A percentile compares a stretch with the other conserved stretches of the same genome.
Conservation (phyloP, 2,113 vertebrate species). For the Canis aureus region DNA sequence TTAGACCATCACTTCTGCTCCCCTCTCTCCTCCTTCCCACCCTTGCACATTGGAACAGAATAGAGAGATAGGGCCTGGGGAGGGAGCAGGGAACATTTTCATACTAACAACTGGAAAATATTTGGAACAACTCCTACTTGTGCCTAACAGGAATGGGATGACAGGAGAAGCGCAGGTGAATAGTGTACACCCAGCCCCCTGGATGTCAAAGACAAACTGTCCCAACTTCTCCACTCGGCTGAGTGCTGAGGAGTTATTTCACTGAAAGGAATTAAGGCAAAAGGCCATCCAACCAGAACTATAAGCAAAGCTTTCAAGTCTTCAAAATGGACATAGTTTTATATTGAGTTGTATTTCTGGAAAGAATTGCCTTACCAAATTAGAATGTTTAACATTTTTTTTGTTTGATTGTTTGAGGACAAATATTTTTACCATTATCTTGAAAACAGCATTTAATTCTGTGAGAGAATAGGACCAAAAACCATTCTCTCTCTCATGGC, state of each 20-base stretch:
- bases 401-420: neutral
- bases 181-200: rapidly evolving
- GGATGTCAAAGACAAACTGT: neutral
- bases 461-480: neutral
- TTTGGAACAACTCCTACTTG: neutral
- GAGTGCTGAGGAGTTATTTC: neutral
- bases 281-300: neutral
- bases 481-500: neutral
- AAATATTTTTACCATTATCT: neutral
- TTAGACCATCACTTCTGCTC: neutral
- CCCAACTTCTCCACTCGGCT: neutral
- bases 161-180: neutral
- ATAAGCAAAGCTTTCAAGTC: neutral
- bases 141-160: neutral
- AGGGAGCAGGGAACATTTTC: neutral
- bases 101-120: neutral
- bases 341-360: neutral
- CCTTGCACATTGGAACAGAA: neutral
- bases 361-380: neutral
- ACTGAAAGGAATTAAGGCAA: neutral
- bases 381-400: neutral
- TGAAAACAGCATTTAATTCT: slow-evolving; percentile 44
- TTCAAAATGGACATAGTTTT: neutral
- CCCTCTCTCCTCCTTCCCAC: neutral
- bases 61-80: neutral